phyloP scores from a whole-genome alignment of 2,113 vertebrate species.

The Podilymbus podiceps region DNA sequence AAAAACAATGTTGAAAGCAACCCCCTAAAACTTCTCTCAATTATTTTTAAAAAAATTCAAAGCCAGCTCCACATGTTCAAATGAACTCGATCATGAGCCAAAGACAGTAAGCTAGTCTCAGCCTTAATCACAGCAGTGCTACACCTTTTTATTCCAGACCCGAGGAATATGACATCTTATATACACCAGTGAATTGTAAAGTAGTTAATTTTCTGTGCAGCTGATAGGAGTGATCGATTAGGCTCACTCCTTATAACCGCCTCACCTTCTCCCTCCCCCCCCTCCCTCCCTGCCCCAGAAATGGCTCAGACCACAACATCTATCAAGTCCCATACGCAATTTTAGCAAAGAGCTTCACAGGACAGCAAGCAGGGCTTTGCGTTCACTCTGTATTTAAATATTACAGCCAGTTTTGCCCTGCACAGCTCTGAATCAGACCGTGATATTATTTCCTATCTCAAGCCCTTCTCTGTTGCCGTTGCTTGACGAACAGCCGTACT shows the following conservation, averaged over 20 bases:
- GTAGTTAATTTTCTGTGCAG: conserved; percentile 15
- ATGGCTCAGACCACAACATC: background rate
- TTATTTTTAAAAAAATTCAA: background rate
- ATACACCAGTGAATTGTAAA: conserved; percentile 45
- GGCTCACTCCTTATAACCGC: background rate
- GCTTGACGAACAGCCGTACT: background rate
- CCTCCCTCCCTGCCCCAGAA: background rate
- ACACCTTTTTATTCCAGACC: background rate
- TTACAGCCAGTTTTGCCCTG: background rate
- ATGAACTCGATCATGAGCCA: background rate
- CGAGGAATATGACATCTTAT: background rate
- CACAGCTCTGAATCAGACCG: background rate
- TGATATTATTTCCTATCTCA: background rate
- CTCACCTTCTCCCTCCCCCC: background rate
- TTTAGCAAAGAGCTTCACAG: background rate
- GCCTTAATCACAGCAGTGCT: background rate
- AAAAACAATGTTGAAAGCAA: conserved; percentile 49
- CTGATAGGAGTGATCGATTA: background rate
- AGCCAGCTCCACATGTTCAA: background rate
- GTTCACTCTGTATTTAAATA: background rate
- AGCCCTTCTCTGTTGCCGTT: background rate
- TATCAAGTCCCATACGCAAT: background rate
- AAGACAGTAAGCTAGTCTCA: background rate
- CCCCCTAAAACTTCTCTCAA: background rate
- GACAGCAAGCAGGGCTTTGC: background rate